Evolutionary conservation across 2,888 invertebrate genomes (phyloP).

Genomic region (Lasioglossum zephyrum): DNA sequence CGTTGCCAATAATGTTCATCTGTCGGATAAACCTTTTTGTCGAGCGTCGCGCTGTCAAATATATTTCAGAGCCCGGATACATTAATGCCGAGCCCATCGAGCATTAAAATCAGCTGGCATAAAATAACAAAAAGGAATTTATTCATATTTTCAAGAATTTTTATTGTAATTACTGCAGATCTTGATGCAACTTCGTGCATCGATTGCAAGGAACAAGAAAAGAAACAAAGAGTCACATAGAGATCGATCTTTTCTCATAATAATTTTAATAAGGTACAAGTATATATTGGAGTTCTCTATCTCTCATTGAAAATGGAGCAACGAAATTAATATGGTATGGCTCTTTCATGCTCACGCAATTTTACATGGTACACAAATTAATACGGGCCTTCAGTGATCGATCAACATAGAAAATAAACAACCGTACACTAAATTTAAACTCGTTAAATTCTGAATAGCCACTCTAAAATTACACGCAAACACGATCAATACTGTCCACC

Average conservation of each 20-base stretch:
- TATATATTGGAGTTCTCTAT: neutral
- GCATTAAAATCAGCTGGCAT: neutral
- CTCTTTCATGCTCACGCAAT: neutral
- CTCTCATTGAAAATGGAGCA: neutral
- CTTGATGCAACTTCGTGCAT: neutral
- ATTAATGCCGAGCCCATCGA: neutral
- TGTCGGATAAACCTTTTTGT: neutral
- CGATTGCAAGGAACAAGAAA: neutral
- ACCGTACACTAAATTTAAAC: neutral
- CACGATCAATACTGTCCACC: neutral
- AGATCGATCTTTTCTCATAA: neutral
- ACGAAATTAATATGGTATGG: neutral
- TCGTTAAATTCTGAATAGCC: neutral
- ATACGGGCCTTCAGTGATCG: neutral
- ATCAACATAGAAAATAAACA: neutral
- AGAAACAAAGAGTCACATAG: neutral
- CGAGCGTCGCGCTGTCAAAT: neutral
- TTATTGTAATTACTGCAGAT: neutral
- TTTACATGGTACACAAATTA: neutral
- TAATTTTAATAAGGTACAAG: neutral
- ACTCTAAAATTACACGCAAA: neutral
- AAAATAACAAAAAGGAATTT: neutral
- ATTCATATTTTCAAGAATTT: neutral
- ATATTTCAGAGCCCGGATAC: neutral
- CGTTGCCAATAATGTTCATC: slow-evolving; percentile 12